These are phyloP conservation scores for Eledone cirrhosa DNA, from an alignment of 2,888 invertebrate genomes.

Conservation along the genomic window DNA sequence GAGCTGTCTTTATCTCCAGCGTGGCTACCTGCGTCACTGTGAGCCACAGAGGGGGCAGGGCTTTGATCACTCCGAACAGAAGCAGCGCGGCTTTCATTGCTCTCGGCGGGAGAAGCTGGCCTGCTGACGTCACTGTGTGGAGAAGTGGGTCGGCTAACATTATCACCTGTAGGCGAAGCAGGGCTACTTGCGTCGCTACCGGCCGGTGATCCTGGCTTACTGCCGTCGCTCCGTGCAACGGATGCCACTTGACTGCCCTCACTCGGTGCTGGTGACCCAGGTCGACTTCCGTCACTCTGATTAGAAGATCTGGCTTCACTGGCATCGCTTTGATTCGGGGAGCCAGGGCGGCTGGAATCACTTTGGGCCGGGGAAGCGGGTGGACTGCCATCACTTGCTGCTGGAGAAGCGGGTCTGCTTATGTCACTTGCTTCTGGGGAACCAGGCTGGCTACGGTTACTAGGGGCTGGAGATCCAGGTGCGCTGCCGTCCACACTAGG, in stretches of 20 bases:
- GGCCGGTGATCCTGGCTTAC: slow-evolving; percentile 37
- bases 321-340: slow-evolving; percentile 35
- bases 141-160: slow-evolving; percentile 29
- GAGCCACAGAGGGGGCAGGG: slow-evolving; percentile 33
- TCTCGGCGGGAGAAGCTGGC: slow-evolving; percentile 33
- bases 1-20: neutral
- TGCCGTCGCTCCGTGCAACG: slow-evolving; percentile 31
- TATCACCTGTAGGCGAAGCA: slow-evolving; percentile 5
- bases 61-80: slow-evolving; percentile 30
- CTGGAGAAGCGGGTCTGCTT: slow-evolving; percentile 27
- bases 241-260: slow-evolving; percentile 36
- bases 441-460: slow-evolving; percentile 19
- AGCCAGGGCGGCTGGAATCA: slow-evolving; percentile 31
- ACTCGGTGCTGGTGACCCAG: slow-evolving; percentile 30
- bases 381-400: slow-evolving; percentile 16
- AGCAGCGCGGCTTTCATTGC: slow-evolving; percentile 32
- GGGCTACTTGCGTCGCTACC: slow-evolving; percentile 33
- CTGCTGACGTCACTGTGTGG: slow-evolving; percentile 32
- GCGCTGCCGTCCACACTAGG: neutral
- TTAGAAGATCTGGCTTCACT: slow-evolving; percentile 32
- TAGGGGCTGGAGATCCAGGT: slow-evolving; percentile 33
- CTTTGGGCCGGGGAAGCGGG: neutral
- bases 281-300: slow-evolving; percentile 26
- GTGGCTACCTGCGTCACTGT: slow-evolving; percentile 28
- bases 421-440: slow-evolving; percentile 8